These are phyloP conservation scores for Sinocyclocheilus anophthalmus DNA, from an alignment of 2,113 vertebrate species.

Conservation along the genomic window DNA sequence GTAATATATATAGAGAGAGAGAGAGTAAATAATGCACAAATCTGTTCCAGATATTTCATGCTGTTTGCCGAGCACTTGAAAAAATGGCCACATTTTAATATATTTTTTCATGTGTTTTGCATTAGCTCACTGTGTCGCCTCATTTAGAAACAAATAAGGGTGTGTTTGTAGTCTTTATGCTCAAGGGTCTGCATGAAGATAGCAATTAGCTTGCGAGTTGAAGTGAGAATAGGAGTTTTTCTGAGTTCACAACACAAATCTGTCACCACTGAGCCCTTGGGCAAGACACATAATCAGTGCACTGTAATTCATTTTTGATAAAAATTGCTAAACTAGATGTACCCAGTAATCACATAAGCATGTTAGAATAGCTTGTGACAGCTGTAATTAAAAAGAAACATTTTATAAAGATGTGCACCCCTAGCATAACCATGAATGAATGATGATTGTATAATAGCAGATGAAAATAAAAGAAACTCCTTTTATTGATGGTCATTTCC, in stretches of 20 bases:
- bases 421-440: no score
- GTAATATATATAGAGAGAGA: background rate
- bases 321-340: background rate
- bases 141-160: background rate
- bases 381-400: background rate
- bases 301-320: background rate
- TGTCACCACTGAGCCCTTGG: background rate
- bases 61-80: background rate
- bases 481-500: slow-evolving; percentile 10
- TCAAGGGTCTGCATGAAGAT: background rate
- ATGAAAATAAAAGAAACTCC: background rate
- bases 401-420: background rate
- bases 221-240: background rate
- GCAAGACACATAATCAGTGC: background rate
- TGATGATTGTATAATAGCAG: background rate
- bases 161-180: slow-evolving; percentile 1
- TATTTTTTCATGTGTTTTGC: background rate
- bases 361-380: background rate
- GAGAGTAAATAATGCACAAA: no score
- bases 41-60: background rate
- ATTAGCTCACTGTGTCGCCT: background rate
- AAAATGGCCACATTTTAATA: background rate
- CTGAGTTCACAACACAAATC: background rate
- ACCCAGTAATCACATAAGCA: background rate
- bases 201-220: background rate